Conservation (phyloP, 2,888 invertebrate genomes). For the Sepiola atlantica region DNA sequence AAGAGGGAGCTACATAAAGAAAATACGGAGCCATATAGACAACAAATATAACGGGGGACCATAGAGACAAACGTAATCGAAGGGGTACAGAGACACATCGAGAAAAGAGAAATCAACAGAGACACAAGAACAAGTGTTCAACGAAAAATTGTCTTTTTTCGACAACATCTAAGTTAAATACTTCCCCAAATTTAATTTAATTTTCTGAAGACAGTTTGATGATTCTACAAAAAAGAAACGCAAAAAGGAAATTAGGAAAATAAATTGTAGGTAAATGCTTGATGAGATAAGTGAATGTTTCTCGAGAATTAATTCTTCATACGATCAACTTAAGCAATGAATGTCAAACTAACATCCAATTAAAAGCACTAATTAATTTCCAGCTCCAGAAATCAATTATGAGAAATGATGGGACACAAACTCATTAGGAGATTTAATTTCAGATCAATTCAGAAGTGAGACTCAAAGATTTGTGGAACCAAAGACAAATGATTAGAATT, state of each 20-base stretch:
- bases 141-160: too few species aligned
- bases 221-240: neutral
- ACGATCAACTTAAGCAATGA: neutral
- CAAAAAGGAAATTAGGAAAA: neutral
- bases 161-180: too few species aligned
- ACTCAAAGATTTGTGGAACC: neutral
- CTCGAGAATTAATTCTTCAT: neutral
- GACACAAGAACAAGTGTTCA: too few species aligned
- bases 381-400: neutral
- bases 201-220: too few species aligned
- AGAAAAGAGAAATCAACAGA: too few species aligned
- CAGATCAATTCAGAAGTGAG: slow-evolving; percentile 15
- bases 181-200: too few species aligned
- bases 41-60: too few species aligned
- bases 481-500: neutral
- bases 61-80: too few species aligned
- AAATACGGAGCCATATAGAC: too few species aligned
- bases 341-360: neutral
- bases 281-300: neutral
- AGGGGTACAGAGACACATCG: too few species aligned
- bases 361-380: slow-evolving; percentile 32
- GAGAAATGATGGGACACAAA: neutral
- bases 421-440: neutral
- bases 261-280: neutral
- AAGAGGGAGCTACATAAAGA: too few species aligned